Percentiles rank a stretch among this genome's conserved stretches.
Conservation (phyloP, 2,888 invertebrate species). For the Graphium colonna region DNA sequence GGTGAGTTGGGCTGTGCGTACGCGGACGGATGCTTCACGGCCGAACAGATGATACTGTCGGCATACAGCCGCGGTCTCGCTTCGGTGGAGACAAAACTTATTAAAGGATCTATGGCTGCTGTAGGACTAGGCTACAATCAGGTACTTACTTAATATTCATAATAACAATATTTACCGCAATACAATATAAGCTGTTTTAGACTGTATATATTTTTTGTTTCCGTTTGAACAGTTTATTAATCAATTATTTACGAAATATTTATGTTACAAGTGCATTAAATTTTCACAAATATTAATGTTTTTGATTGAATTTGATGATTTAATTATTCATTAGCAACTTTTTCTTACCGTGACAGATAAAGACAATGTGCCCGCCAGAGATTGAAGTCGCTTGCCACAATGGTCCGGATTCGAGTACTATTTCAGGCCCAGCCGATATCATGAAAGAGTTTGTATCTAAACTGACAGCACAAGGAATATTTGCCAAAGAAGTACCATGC, state of each 20-base stretch:
- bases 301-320: too few species aligned
- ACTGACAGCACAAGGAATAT: conserved; percentile 85
- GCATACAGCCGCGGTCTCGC: conserved; percentile 91
- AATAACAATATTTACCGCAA: not conserved
- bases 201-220: too few species aligned
- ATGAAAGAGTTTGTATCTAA: conserved; percentile 83
- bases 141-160: conserved; percentile 41
- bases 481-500: conserved; percentile 91
- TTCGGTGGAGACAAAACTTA: conserved; percentile 84
- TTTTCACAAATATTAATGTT: conserved; percentile 6
- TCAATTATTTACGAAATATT: too few species aligned
- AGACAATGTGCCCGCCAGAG: conserved; percentile 84
- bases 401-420: conserved; percentile 90
- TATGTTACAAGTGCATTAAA: not conserved
- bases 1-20: too few species aligned
- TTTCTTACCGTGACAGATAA: conserved; percentile 59
- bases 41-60: conserved; percentile 90
- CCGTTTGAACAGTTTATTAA: too few species aligned
- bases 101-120: conserved; percentile 93
- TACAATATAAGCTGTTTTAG: not conserved
- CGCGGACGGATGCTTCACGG: too few species aligned
- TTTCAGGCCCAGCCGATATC: conserved; percentile 90
- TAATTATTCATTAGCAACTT: not conserved
- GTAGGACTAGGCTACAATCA: conserved; percentile 84
- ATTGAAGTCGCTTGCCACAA: conserved; percentile 95